Base-by-base conservation (phyloP, 2,888 invertebrate species). In the Diaperis boleti region DNA sequence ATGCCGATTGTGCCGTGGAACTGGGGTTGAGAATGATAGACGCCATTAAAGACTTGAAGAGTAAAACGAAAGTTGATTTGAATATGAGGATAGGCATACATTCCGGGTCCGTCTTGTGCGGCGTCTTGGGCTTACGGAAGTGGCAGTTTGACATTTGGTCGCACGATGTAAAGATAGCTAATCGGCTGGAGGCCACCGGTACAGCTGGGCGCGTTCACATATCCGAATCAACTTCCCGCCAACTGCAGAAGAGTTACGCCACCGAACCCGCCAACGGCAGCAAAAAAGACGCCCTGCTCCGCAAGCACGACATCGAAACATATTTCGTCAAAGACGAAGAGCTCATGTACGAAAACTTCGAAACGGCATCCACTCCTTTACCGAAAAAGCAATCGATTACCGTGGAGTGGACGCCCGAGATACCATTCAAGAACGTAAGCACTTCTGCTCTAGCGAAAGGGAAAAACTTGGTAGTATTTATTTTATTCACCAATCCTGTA, bases 71-170 rank as follows among this genome's bases (percentile, higher is more conserved):
- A 45, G 22, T 56, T 2, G 42, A 56, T 13, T 20, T 97, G 69
- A 93, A 97, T 82, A 98, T 98, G 98, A 87, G 98, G 70, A 97
- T 98, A 72, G 98, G 98, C 52, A 95, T 98, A 65, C 98, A 98
- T 84, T 95, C 94, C 68, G 97, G 98, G n/a, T 91, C 94, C 3
- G 97, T 96, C 56, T 88, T 98, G 73, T 98, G 98, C 78, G 98
- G 98, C 1, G 98, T 98, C 11, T 85, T 98, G 63, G 98, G 95
- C 2, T 86, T 92, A 54, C 86, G 94, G 69, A 95, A 95, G 82
- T 95, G 95, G 95, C 95, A 95, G 83, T 95, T 95, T 80, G 95
- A 95, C 78, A 91, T 95, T 44, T 95, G 94, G 95, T 94, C 93
- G 2, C 90, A 93, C 78, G 98, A 98, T 83, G 98, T 98, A 74